Conservation (phyloP, 1,140 invertebrate species). For the Drosophila nigrodunni region DNA sequence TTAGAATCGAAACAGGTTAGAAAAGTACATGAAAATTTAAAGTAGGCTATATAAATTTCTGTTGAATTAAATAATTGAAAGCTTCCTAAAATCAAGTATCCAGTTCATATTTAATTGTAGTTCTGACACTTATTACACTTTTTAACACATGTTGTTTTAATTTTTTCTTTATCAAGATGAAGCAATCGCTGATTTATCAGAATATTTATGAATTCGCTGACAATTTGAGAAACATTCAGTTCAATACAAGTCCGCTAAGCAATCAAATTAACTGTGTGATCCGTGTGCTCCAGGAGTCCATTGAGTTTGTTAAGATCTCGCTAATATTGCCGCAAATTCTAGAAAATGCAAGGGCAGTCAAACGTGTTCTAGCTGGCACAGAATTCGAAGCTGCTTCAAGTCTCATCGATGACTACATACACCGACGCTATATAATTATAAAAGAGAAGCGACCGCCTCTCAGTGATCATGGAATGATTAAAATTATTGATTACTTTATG, state of each 20-base stretch:
- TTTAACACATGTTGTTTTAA: not conserved
- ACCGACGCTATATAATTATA: not conserved
- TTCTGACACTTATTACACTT: not conserved
- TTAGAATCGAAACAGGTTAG: not conserved
- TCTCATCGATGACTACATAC: constrained; percentile 1
- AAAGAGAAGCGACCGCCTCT: not conserved
- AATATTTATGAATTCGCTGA: not conserved
- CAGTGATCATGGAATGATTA: constrained; percentile 16
- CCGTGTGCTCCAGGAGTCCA: constrained; percentile 5
- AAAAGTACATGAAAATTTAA: not conserved
- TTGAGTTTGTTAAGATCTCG: constrained; percentile 6
- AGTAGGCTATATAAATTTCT: no score
- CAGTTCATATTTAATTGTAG: not conserved
- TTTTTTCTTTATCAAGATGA: not conserved
- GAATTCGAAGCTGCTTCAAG: constrained; percentile 3
- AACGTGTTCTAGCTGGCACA: not conserved
- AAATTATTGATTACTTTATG: constrained; percentile 34
- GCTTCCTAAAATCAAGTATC: constrained; percentile 3
- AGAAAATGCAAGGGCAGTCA: not conserved
- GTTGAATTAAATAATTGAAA: not conserved
- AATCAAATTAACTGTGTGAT: constrained; percentile 24
- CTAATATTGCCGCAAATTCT: constrained; percentile 5
- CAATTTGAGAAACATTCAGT: not conserved
- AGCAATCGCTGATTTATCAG: not conserved
- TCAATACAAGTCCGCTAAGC: not conserved